phyloP scores from a whole-genome alignment of 2,888 invertebrate genomes.

The Sympetrum striolatum region DNA sequence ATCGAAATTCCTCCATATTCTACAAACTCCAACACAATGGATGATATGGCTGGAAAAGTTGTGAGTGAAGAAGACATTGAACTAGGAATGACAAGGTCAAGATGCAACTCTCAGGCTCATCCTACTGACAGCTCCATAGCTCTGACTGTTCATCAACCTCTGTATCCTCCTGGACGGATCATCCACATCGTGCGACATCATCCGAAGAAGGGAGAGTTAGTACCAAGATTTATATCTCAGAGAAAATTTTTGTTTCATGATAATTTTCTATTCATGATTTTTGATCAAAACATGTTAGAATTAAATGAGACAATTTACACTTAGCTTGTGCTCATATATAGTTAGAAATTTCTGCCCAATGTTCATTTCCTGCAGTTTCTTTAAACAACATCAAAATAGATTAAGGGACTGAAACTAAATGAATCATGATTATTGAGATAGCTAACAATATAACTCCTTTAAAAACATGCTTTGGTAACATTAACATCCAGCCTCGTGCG shows the following conservation, averaged over 20 bases:
- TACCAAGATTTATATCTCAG: conserved; percentile 52
- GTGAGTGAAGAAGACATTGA: not conserved
- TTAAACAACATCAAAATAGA: too few species aligned
- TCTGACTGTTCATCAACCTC: conserved; percentile 78
- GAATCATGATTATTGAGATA: too few species aligned
- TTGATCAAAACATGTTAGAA: not conserved
- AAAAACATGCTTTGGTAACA: too few species aligned
- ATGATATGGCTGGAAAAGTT: not conserved
- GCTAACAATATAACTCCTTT: too few species aligned
- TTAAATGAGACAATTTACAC: not conserved
- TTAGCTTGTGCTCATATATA: too few species aligned
- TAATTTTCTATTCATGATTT: not conserved
- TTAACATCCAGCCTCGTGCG: too few species aligned
- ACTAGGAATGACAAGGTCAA: not conserved
- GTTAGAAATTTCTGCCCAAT: too few species aligned
- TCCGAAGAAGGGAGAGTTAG: conserved; percentile 79
- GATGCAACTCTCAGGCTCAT: conserved; percentile 56
- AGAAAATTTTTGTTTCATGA: not conserved
- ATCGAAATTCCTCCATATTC: conserved; percentile 22
- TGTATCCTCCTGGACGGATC: conserved; percentile 85
- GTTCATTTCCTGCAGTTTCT: too few species aligned
- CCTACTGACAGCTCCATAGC: conserved; percentile 77
- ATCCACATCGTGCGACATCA: conserved; percentile 87
- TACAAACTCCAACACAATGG: not conserved
- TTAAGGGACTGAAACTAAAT: too few species aligned